Base-by-base conservation (phyloP, 2,888 invertebrate genomes). In the Pyrochroa serraticornis region DNA sequence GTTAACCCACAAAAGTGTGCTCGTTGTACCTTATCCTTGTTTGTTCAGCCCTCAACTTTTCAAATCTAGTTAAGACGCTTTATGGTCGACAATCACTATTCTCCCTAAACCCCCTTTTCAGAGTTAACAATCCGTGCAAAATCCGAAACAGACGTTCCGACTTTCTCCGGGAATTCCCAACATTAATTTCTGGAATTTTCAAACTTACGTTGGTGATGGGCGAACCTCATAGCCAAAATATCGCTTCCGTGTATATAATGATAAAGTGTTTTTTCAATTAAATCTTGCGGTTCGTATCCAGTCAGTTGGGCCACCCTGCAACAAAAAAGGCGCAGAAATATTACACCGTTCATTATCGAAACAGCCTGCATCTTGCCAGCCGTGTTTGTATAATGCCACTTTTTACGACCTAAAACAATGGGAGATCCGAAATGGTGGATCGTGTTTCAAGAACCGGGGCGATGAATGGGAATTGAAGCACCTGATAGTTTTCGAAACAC, bases 221-320 rank as follows among this genome's bases (percentile, higher is more conserved):
- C 90, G 72, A 90, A 89, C 74, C 92, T 84, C 89, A 97, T 90
- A 73, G 92, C 89, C 62, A 92, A 79, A 31, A 93, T 89, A 79
- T 98, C 97, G 65, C 90, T 88, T 54, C 90, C 93, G 77, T 98
- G 97, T 52, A 97, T 93, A 80, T 95, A 97, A 77, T 97, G 95
- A 81, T 98, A 98, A 3, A 97, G 83, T 0, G 96, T 97, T 82
- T 95, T 95, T 83, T 97, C 97, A 63, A 97, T 96, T 62, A 98
- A 86, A 79, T 98, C 97, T 80, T 96, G 95, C 0, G 97, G 97
- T 76, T 97, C 96, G 81, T 95, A 97, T 6, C 97, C 97, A 3
- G 97, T 97, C 70, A 97, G 81, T 61, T 93, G 90, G 33, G 93
- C 90, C 65, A 96, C 95, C 80, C 97, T 97, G 84, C 72, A 76